phyloP scores from a whole-genome alignment of 2,888 invertebrate genomes.

The Orthonevra nobilis region DNA sequence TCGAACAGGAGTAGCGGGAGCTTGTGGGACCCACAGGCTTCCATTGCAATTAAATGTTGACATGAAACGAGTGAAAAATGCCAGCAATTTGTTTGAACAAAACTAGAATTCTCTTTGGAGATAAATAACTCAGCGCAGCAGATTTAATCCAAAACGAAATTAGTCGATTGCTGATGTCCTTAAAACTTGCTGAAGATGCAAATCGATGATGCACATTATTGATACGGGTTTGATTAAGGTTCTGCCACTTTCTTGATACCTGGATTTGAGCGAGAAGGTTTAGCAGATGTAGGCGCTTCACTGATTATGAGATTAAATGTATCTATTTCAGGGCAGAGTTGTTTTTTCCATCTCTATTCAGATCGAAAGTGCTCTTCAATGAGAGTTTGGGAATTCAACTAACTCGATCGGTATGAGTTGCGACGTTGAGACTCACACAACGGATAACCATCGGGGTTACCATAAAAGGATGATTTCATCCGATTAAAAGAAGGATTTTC shows the following conservation, averaged over 20 bases:
- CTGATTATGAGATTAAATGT: constrained; percentile 60
- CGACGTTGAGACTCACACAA: constrained; percentile 31
- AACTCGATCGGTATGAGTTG: constrained; percentile 36
- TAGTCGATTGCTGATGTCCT: neutral
- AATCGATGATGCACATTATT: constrained; percentile 26
- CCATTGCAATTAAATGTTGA: constrained; percentile 55
- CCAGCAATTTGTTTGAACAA: constrained; percentile 41
- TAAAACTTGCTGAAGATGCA: neutral
- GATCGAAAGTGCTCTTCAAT: constrained; percentile 13
- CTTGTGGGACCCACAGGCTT: constrained; percentile 22
- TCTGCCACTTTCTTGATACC: constrained; percentile 1
- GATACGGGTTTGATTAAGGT: constrained; percentile 33
- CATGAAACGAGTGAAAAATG: constrained; percentile 44
- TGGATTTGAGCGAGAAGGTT: neutral
- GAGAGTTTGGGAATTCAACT: constrained; percentile 11
- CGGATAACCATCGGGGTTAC: constrained; percentile 53
- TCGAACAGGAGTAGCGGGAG: constrained; percentile 42
- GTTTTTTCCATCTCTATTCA: constrained; percentile 1
- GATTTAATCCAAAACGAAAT: neutral
- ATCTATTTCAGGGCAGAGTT: constrained; percentile 48
- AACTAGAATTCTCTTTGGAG: constrained; percentile 8
- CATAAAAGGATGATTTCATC: constrained; percentile 55
- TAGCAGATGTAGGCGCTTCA: constrained; percentile 52
- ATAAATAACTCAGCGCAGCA: neutral
- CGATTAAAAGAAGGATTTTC: constrained; percentile 48